Evolutionary conservation across 2,888 invertebrate species (phyloP).

Genomic region (Eustalomyia histrio): DNA sequence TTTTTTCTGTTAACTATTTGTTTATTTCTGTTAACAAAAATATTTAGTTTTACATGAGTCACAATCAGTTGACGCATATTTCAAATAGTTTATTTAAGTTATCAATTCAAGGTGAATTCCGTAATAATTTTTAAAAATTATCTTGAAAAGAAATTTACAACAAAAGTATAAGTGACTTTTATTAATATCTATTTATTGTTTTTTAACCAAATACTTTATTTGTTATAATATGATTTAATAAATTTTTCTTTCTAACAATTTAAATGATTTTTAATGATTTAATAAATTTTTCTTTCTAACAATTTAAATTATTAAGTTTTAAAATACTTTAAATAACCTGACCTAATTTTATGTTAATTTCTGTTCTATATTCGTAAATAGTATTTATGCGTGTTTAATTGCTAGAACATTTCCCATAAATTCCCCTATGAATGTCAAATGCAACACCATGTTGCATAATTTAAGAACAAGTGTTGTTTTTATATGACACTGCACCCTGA

Average conservation of each 20-base stretch:
- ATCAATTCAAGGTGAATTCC: conserved; percentile 61
- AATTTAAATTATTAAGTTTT: neutral
- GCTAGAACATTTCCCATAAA: conserved; percentile 34
- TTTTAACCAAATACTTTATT: too few species aligned
- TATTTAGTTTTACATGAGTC: conserved; percentile 39
- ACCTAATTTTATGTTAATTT: conserved; percentile 20
- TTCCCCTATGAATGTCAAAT: conserved; percentile 45
- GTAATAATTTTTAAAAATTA: conserved; percentile 28
- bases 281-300: too few species aligned
- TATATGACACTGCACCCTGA: conserved; percentile 16
- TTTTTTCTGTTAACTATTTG: neutral
- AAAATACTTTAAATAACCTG: neutral
- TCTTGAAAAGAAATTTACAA: conserved; percentile 3
- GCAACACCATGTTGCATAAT: conserved; percentile 12
- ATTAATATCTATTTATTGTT: neutral
- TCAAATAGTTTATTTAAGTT: conserved; percentile 35
- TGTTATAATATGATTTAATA: too few species aligned
- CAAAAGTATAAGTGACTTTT: neutral
- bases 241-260: too few species aligned
- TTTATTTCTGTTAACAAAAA: conserved; percentile 19
- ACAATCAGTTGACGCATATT: conserved; percentile 33
- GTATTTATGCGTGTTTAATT: conserved; percentile 26
- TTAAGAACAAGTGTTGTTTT: conserved; percentile 11
- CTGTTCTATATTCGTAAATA: neutral
- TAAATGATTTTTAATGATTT: too few species aligned